A percentile compares a stretch with the other conserved stretches of the same genome.
Conservation (phyloP, 2,888 invertebrate species). For the Drepanosiphum platanoidis region DNA sequence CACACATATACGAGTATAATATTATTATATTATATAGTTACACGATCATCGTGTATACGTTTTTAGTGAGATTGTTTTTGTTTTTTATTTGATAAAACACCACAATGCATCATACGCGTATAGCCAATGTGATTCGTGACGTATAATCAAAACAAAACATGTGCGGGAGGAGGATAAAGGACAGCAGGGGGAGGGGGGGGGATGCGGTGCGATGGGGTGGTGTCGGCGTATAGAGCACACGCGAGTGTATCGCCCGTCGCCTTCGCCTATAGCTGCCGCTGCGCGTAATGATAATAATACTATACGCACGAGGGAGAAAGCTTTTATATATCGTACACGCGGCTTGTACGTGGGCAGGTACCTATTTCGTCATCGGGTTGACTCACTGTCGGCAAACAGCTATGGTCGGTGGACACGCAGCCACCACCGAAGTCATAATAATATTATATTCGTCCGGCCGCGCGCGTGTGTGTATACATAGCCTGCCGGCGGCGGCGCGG, state of each 20-base stretch:
- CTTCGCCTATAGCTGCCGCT: background rate
- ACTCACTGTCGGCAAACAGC: constrained; percentile 4
- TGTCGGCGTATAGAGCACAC: constrained; percentile 33
- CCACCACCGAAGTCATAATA: too few relatives aligned
- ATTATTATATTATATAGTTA: too few relatives aligned
- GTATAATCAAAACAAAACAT: constrained; percentile 43
- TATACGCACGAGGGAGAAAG: too few relatives aligned
- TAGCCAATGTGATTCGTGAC: constrained; percentile 44
- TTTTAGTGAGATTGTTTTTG: constrained; percentile 55
- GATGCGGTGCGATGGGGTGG: background rate
- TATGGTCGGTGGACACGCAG: constrained; percentile 26
- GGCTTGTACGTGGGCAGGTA: background rate
- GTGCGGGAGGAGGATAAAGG: too few relatives aligned
- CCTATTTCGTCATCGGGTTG: constrained; percentile 8
- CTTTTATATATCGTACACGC: background rate
- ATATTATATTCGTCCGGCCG: background rate
- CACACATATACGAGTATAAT: background rate
- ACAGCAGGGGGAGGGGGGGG: too few relatives aligned
- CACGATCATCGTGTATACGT: too few relatives aligned
- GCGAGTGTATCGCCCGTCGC: constrained; percentile 30
- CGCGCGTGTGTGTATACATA: too few relatives aligned
- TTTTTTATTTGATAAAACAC: constrained; percentile 42
- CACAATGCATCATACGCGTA: constrained; percentile 10
- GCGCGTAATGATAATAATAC: background rate
- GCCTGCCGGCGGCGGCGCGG: background rate